Evolutionary conservation across 2,113 vertebrate genomes (phyloP).

Genomic region (Perca schrenkii): DNA sequence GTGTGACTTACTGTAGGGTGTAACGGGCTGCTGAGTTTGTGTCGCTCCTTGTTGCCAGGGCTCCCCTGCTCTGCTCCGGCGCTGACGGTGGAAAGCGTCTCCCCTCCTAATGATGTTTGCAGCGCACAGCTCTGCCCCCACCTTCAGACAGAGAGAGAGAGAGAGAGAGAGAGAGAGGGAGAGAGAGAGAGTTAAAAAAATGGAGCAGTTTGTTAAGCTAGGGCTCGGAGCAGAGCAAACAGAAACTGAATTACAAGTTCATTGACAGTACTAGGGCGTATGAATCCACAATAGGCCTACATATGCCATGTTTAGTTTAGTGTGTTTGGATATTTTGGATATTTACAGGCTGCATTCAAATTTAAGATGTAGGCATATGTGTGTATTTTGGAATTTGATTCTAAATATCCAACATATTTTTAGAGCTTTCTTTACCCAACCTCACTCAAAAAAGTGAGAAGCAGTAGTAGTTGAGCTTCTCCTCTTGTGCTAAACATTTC

Average conservation of each 20-base stretch:
- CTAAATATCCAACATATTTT: neutral
- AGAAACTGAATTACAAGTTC: slow-evolving; percentile 48
- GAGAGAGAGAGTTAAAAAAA: slow-evolving; percentile 33
- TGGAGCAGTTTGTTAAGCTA: slow-evolving; percentile 67
- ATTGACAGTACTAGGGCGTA: slow-evolving; percentile 43
- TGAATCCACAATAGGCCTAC: slow-evolving; percentile 28
- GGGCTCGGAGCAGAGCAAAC: slow-evolving; percentile 42
- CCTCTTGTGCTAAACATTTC: neutral
- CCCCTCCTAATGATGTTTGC: slow-evolving; percentile 94
- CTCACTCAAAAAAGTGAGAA: neutral
- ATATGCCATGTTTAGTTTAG: neutral
- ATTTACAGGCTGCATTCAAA: neutral
- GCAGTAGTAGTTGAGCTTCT: neutral
- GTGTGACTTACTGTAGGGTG: slow-evolving; percentile 93
- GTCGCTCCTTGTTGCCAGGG: slow-evolving; percentile 84
- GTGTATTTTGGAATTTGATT: neutral
- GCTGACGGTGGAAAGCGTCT: slow-evolving; percentile 90
- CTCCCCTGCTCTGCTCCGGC: slow-evolving; percentile 87
- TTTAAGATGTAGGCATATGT: neutral
- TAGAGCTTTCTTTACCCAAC: neutral
- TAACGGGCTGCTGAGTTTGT: slow-evolving; percentile 84
- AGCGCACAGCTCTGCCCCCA: slow-evolving; percentile 83
- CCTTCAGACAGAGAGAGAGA: slow-evolving; percentile 56
- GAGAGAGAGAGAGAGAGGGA: neutral
- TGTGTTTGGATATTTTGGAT: neutral